Evolutionary conservation across 2,888 invertebrate genomes (phyloP).

Genomic region (Sipha maydis): DNA sequence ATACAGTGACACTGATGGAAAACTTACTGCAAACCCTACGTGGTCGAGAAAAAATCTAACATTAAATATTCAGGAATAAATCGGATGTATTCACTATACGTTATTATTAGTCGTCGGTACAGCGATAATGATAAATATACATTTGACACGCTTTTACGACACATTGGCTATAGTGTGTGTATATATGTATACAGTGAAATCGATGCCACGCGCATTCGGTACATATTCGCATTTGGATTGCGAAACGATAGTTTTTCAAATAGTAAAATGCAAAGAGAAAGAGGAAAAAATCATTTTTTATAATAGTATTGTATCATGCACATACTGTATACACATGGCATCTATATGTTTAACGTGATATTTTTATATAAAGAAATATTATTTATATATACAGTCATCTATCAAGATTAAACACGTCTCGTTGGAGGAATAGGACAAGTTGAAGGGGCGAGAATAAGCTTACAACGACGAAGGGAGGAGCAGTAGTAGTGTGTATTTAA

Average conservation of each 20-base stretch:
- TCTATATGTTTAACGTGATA: neutral
- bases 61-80: too few relatives aligned
- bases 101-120: neutral
- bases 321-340: neutral
- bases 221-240: neutral
- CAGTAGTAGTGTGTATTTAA: neutral
- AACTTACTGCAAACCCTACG: too few relatives aligned
- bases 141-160: neutral
- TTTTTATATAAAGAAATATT: neutral
- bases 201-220: neutral
- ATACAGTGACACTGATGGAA: too few relatives aligned
- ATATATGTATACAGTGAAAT: neutral
- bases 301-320: neutral
- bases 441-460: neutral
- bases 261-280: neutral
- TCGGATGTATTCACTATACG: too few relatives aligned
- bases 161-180: neutral
- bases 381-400: conserved; percentile 11
- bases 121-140: neutral
- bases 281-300: neutral
- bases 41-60: too few relatives aligned
- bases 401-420: conserved; percentile 48
- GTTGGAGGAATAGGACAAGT: neutral
- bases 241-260: neutral
- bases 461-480: too few relatives aligned